Conservation (phyloP, 2,797 vertebrate species). For the Pseudomugil gertrudae region DNA sequence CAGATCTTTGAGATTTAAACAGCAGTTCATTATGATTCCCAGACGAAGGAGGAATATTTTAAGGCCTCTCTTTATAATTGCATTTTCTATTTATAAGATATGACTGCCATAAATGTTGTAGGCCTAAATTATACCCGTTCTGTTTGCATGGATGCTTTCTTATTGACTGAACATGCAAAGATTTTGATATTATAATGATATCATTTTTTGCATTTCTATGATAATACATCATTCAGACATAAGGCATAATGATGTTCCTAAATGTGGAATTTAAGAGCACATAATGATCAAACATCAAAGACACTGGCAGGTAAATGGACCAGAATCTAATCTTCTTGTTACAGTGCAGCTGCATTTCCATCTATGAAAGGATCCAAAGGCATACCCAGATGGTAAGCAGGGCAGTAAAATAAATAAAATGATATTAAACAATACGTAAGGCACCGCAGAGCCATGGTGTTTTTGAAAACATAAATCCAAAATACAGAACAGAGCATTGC, state of each 20-base stretch:
- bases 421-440: background rate
- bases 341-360: background rate
- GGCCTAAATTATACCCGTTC: background rate
- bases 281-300: background rate
- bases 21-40: background rate
- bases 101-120: background rate
- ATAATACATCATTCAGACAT: background rate
- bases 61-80: background rate
- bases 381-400: background rate
- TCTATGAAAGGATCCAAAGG: background rate
- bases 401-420: background rate
- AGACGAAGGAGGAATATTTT: background rate
- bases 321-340: background rate
- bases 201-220: background rate
- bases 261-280: background rate
- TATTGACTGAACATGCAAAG: no score
- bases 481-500: background rate
- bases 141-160: background rate
- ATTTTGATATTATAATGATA: background rate
- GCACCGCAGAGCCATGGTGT: background rate
- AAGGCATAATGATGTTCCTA: no score
- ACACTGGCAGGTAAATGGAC: background rate
- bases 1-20: slow-evolving; percentile 6
- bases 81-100: slow-evolving; percentile 7
- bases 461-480: background rate